Evolutionary conservation across 64 coral and sea anemone genomes (phyloP).

Genomic region (Stichodactyla helianthus): DNA sequence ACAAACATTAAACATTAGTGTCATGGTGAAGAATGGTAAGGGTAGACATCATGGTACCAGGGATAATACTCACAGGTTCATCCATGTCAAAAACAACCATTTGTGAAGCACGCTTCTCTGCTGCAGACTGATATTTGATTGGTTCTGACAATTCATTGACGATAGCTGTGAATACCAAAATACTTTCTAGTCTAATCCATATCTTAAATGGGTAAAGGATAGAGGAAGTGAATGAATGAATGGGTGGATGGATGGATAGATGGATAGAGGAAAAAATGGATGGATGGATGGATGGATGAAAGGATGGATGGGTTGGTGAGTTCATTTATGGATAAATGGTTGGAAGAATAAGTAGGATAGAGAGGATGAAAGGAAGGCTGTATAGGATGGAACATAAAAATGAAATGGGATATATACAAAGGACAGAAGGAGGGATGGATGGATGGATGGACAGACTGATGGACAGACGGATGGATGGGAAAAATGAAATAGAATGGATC

Average conservation of each 20-base stretch:
- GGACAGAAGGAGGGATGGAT: not conserved
- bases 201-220: too few relatives aligned
- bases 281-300: not conserved
- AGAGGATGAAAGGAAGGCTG: too few relatives aligned
- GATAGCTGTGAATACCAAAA: conserved; percentile 39
- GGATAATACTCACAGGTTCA: conserved; percentile 46
- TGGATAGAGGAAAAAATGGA: not conserved
- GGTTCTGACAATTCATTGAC: conserved; percentile 93
- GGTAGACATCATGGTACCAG: not conserved
- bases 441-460: not conserved
- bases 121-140: conserved; percentile 89
- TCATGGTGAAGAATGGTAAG: not conserved
- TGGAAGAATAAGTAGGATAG: too few relatives aligned
- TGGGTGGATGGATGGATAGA: not conserved
- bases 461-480: too few relatives aligned
- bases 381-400: too few relatives aligned
- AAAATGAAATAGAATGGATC: too few relatives aligned
- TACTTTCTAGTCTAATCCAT: not conserved
- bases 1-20: not conserved
- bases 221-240: not conserved
- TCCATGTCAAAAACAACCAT: conserved; percentile 85
- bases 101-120: conserved; percentile 84
- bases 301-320: not conserved
- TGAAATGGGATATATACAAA: too few relatives aligned
- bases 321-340: too few relatives aligned